These are phyloP conservation scores for Rhabditophanes sp. DNA, from an alignment of 2,888 invertebrate species.

Conservation along the genomic window DNA sequence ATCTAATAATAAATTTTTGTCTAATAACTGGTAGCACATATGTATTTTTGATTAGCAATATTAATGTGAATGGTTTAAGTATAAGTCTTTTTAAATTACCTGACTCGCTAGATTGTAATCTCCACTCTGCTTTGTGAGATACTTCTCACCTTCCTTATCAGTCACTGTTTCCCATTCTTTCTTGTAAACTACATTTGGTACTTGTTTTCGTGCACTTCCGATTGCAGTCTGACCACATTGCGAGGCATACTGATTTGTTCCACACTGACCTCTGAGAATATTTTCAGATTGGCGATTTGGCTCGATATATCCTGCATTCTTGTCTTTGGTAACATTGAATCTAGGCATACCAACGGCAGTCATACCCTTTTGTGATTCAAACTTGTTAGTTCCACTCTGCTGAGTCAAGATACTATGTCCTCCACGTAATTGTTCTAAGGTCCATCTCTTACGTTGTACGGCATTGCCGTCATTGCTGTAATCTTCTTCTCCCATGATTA, in stretches of 20 bases:
- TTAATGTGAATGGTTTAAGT: too few species aligned
- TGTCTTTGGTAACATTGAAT: slow-evolving; percentile 41
- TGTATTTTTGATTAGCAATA: too few species aligned
- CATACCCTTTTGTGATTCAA: slow-evolving; percentile 41
- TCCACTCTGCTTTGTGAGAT: slow-evolving; percentile 42
- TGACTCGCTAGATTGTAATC: slow-evolving; percentile 41
- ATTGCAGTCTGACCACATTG: slow-evolving; percentile 41
- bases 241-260: slow-evolving; percentile 43
- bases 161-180: slow-evolving; percentile 42
- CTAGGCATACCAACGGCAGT: slow-evolving; percentile 38
- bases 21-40: neutral
- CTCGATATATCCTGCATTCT: slow-evolving; percentile 40
- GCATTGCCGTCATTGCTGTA: neutral
- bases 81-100: too few species aligned
- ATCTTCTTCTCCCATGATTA: too few species aligned
- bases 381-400: slow-evolving; percentile 41
- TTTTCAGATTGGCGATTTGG: slow-evolving; percentile 40
- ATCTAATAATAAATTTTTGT: too few species aligned
- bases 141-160: slow-evolving; percentile 41
- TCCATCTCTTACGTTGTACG: slow-evolving; percentile 22
- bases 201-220: slow-evolving; percentile 34
- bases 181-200: slow-evolving; percentile 35
- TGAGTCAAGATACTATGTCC: slow-evolving; percentile 38
- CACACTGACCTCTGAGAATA: slow-evolving; percentile 36
- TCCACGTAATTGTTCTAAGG: slow-evolving; percentile 38